Percentiles rank a stretch among this genome's conserved stretches.
These are phyloP conservation scores for Eulemur albifrons DNA, from an alignment of 2,797 vertebrate genomes.

Conservation along the genomic window DNA sequence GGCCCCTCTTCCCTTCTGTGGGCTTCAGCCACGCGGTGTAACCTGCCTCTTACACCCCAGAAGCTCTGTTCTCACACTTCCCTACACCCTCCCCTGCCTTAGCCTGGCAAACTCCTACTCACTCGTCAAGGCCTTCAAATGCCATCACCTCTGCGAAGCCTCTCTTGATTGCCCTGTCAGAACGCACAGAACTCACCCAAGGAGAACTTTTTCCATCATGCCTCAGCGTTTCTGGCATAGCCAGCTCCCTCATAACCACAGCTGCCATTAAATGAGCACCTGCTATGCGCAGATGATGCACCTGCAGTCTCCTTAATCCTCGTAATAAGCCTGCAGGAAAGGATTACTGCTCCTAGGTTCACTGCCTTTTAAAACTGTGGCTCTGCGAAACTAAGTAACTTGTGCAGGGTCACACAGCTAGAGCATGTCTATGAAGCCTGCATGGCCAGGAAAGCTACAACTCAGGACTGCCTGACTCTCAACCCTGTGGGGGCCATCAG, in stretches of 20 bases:
- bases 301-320: neutral
- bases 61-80: neutral
- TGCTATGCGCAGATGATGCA: neutral
- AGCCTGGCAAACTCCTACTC: neutral
- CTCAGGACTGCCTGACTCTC: neutral
- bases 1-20: neutral
- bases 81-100: neutral
- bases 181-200: neutral
- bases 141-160: conserved; percentile 45
- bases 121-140: conserved; percentile 28
- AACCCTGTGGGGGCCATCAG: neutral
- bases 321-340: neutral
- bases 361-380: neutral
- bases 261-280: neutral
- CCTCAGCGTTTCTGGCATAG: neutral
- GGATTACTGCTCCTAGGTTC: neutral
- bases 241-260: neutral
- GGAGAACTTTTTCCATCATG: neutral
- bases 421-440: neutral
- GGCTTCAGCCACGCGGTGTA: neutral
- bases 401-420: neutral
- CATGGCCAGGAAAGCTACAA: neutral
- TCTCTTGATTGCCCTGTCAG: neutral
- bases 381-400: neutral
- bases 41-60: neutral